These are phyloP conservation scores for Collichthys lucidus DNA, from an alignment of 2,113 vertebrate species.

Conservation along the genomic window DNA sequence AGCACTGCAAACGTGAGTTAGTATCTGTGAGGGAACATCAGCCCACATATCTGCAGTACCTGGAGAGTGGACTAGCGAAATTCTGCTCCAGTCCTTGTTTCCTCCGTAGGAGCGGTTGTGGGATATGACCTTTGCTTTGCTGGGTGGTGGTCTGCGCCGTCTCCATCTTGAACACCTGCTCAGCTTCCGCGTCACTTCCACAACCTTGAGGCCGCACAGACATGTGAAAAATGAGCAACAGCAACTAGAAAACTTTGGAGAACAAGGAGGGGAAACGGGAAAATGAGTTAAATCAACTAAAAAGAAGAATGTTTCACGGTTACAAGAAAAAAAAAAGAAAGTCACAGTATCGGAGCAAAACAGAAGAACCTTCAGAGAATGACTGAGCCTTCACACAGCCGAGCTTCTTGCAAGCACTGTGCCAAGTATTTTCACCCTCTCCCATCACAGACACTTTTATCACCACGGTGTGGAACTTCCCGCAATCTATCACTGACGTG, in stretches of 20 bases:
- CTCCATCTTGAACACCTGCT: conserved; percentile 91
- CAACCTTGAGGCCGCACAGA: conserved; percentile 83
- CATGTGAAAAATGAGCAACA: not conserved
- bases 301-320: not conserved
- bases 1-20: conserved; percentile 38
- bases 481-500: conserved; percentile 77
- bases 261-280: not conserved
- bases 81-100: conserved; percentile 85
- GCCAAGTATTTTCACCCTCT: conserved; percentile 36
- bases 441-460: conserved; percentile 68
- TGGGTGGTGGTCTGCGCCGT: conserved; percentile 83
- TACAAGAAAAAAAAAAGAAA: not conserved
- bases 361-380: conserved; percentile 26
- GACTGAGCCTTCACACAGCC: conserved; percentile 21
- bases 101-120: conserved; percentile 85
- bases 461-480: conserved; percentile 69
- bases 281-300: not conserved
- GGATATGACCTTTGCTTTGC: conserved; percentile 77
- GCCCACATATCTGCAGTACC: conserved; percentile 82
- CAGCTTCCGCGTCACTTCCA: conserved; percentile 92
- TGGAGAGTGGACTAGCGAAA: conserved; percentile 86
- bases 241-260: not conserved
- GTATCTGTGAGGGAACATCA: conserved; percentile 4
- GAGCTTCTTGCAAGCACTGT: conserved; percentile 17
- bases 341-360: not conserved